Conservation (phyloP, 2,113 vertebrate genomes). For the Bucco capensis region DNA sequence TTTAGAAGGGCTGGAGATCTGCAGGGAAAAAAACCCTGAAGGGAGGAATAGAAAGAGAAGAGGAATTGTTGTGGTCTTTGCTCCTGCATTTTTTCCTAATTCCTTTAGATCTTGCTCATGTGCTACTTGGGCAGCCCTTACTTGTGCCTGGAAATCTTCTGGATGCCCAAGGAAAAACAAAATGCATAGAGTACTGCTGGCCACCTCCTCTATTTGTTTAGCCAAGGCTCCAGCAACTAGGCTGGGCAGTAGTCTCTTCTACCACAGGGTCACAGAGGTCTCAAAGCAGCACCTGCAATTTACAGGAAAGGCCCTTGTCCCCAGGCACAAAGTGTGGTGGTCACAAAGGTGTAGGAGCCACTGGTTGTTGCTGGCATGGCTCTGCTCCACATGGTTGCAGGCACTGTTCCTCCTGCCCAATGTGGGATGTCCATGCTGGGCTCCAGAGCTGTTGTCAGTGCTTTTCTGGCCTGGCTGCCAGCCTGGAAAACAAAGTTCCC, state of each 20-base stretch:
- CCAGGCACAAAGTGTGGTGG: rapidly evolving
- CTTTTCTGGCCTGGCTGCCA: neutral
- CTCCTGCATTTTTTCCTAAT: neutral
- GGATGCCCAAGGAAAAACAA: neutral
- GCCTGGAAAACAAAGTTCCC: neutral
- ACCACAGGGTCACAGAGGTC: neutral
- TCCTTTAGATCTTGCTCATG: neutral
- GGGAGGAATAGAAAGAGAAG: neutral
- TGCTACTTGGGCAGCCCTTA: neutral
- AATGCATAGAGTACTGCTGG: rapidly evolving
- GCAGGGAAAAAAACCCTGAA: neutral
- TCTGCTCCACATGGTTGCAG: neutral
- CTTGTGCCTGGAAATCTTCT: neutral
- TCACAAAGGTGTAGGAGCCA: neutral
- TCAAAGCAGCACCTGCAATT: neutral
- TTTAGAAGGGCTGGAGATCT: neutral
- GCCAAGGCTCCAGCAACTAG: neutral
- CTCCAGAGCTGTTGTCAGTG: neutral
- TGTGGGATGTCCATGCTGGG: neutral
- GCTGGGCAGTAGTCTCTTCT: neutral
- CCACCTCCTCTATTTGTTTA: neutral
- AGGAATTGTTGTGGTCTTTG: neutral
- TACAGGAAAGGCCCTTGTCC: neutral
- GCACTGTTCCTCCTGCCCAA: rapidly evolving
- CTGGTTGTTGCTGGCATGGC: neutral